Conservation (phyloP, 2,113 vertebrate species). For the Colistium nudipinnis region DNA sequence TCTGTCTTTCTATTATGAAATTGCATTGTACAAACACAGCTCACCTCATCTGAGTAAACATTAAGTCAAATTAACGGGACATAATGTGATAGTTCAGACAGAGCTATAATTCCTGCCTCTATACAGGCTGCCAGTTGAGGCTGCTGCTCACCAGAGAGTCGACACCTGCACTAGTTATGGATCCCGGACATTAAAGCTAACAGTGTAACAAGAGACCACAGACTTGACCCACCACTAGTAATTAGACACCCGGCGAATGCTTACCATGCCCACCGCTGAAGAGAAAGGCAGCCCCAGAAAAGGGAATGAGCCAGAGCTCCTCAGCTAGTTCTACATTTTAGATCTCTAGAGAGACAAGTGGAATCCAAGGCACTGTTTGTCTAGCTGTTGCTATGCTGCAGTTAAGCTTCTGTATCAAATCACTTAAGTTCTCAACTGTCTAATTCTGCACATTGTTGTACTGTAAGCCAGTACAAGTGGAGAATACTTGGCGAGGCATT, state of each 20-base stretch:
- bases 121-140: constrained; percentile 23
- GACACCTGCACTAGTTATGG: constrained; percentile 74
- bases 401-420: constrained; percentile 3
- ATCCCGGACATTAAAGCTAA: constrained; percentile 61
- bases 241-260: constrained; percentile 67
- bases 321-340: constrained; percentile 21
- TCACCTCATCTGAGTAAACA: constrained; percentile 26
- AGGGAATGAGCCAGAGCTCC: constrained; percentile 23
- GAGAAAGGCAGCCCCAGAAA: constrained; percentile 22
- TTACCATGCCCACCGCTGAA: constrained; percentile 36
- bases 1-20: constrained; percentile 7
- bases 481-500: neutral
- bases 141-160: constrained; percentile 52
- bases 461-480: constrained; percentile 9
- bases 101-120: constrained; percentile 38
- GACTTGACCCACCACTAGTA: constrained; percentile 58
- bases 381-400: constrained; percentile 13
- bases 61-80: constrained; percentile 39
- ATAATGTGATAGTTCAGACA: constrained; percentile 12
- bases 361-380: constrained; percentile 15
- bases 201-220: constrained; percentile 63
- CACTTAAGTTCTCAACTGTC: constrained; percentile 15
- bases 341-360: constrained; percentile 1
- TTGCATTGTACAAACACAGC: constrained; percentile 10
- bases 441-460: constrained; percentile 14